Conservation (phyloP, 1,140 invertebrate genomes). For the Notospermus geniculatus region DNA sequence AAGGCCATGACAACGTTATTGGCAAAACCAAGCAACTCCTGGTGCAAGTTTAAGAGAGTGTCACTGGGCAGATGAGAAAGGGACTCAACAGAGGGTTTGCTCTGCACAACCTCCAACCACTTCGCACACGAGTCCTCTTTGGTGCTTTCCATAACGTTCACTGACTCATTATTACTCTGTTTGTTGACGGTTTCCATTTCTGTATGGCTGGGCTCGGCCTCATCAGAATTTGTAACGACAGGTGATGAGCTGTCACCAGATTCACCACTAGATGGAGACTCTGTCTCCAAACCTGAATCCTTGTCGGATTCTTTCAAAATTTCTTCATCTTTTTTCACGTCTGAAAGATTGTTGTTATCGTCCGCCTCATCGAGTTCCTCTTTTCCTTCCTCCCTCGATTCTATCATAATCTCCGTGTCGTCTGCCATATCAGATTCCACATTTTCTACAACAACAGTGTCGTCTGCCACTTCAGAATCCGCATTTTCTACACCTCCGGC, state of each 20-base stretch:
- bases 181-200: no score
- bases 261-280: background rate
- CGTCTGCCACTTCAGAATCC: no score
- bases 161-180: no score
- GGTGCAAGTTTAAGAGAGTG: conserved; percentile 6
- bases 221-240: no score
- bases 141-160: background rate
- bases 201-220: no score
- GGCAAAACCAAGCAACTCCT: conserved; percentile 6
- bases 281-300: background rate
- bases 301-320: background rate
- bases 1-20: conserved; percentile 5
- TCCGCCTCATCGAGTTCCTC: no score
- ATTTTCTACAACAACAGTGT: background rate
- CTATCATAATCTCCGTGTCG: background rate
- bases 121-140: background rate
- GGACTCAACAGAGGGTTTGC: background rate
- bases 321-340: conserved; percentile 7
- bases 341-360: background rate
- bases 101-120: background rate
- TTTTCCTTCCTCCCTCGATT: conserved; percentile 4
- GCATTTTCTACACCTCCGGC: no score
- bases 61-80: conserved; percentile 9
- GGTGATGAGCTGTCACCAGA: background rate
- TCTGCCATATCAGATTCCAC: background rate